These are phyloP conservation scores for Acanthopleura granulata DNA, from an alignment of 2,888 invertebrate genomes.

Conservation along the genomic window DNA sequence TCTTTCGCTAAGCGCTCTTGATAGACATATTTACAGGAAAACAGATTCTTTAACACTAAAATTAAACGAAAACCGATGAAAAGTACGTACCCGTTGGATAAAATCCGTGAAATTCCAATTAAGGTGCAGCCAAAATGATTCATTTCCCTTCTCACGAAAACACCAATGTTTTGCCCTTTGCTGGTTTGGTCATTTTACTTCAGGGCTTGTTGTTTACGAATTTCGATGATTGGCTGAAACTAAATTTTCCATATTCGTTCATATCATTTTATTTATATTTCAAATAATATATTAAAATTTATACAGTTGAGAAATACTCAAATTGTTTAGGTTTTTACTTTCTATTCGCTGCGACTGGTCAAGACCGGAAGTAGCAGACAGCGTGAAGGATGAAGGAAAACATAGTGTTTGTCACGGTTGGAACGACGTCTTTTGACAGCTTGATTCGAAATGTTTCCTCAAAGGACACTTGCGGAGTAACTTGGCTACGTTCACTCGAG, in stretches of 20 bases:
- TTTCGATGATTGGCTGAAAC: background rate
- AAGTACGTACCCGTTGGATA: no score
- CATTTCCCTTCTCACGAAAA: slow-evolving; percentile 7
- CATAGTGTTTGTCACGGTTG: slow-evolving; percentile 7
- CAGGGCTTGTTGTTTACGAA: slow-evolving; percentile 15
- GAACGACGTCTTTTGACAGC: background rate
- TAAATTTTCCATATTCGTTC: background rate
- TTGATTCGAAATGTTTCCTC: background rate
- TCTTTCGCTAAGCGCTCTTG: no score
- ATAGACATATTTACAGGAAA: no score
- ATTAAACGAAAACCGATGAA: no score
- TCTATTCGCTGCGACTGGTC: background rate
- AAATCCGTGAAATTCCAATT: no score
- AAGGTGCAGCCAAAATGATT: slow-evolving; percentile 8
- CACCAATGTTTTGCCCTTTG: slow-evolving; percentile 10
- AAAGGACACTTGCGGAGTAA: background rate
- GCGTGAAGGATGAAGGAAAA: background rate
- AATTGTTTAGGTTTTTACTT: background rate
- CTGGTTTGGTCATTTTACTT: background rate
- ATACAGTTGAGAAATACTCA: no score
- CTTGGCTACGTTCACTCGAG: background rate
- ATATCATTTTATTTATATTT: background rate
- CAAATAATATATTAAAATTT: no score
- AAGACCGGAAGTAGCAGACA: slow-evolving; percentile 13
- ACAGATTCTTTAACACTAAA: no score